Conservation (phyloP, 1,140 invertebrate genomes). For the Drosophila azteca region DNA sequence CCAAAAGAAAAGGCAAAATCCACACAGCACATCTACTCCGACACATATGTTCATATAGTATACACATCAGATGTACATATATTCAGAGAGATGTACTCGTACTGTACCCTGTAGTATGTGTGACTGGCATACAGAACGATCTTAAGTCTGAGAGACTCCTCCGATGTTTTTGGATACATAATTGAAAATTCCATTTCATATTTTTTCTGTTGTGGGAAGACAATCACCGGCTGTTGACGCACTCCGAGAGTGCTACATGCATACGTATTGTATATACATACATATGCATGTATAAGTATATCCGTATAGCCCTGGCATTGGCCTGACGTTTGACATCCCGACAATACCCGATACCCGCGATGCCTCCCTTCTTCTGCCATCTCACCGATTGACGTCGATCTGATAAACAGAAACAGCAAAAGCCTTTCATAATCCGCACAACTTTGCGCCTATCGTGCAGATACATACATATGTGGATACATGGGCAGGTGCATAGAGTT, state of each 20-base stretch:
- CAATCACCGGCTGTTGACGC: conserved; percentile 56
- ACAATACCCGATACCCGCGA: neutral
- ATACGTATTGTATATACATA: no score
- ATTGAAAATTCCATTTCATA: conserved; percentile 46
- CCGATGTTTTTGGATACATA: conserved; percentile 41
- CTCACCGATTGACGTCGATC: conserved; percentile 41
- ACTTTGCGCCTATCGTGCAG: conserved; percentile 26
- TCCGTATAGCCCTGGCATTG: conserved; percentile 48
- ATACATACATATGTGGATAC: conserved; percentile 12
- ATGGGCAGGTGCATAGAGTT: conserved; percentile 14
- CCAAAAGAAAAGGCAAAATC: conserved; percentile 24
- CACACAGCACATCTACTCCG: neutral
- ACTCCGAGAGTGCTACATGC: conserved; percentile 1
- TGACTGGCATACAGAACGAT: conserved; percentile 47
- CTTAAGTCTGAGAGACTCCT: conserved; percentile 4
- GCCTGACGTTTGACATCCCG: conserved; percentile 39
- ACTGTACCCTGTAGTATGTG: neutral
- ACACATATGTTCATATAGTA: neutral
- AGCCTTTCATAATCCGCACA: conserved; percentile 38
- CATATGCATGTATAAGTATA: no score
- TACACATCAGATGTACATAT: neutral
- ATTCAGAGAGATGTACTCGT: conserved; percentile 4
- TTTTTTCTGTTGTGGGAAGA: conserved; percentile 38
- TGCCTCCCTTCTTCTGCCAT: conserved; percentile 25
- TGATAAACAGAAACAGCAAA: conserved; percentile 50